Evolutionary conservation across 2,113 vertebrate species (phyloP).

Genomic region (Motacilla tschutschensis): DNA sequence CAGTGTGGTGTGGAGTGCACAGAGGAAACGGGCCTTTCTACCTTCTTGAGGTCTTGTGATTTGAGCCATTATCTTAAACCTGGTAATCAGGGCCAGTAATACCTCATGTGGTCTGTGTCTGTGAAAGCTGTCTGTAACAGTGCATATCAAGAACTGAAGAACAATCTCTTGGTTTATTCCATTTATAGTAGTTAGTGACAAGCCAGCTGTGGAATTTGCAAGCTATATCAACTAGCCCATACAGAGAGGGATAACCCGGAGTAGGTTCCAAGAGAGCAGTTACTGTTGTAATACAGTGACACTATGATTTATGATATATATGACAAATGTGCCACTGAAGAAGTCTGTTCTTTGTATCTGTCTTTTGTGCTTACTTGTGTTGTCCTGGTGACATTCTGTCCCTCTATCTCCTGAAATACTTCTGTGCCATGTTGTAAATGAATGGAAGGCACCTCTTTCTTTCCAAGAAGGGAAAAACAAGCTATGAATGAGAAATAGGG

Average conservation of each 20-base stretch:
- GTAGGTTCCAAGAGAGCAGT: conserved; percentile 33
- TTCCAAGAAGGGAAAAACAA: conserved; percentile 37
- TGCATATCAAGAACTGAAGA: background rate
- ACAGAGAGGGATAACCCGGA: conserved; percentile 9
- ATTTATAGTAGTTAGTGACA: conserved; percentile 62
- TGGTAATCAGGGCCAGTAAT: background rate
- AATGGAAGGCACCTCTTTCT: conserved; percentile 1
- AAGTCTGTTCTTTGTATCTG: conserved; percentile 67
- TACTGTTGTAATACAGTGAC: conserved; percentile 59
- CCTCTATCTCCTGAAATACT: conserved; percentile 42
- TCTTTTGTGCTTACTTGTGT: conserved; percentile 65
- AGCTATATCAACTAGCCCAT: conserved; percentile 35
- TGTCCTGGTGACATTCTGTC: conserved; percentile 58
- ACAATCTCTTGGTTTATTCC: conserved; percentile 35
- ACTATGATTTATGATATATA: conserved; percentile 71
- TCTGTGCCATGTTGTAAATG: conserved; percentile 43
- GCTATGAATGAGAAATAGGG: conserved; percentile 51
- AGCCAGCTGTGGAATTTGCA: conserved; percentile 64
- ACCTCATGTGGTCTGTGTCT: background rate
- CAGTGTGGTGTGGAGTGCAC: background rate
- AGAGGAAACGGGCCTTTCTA: background rate
- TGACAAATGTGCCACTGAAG: conserved; percentile 62
- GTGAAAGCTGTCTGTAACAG: conserved; percentile 1
- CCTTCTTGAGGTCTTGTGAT: background rate
- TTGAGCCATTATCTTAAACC: conserved; percentile 1